phyloP scores from a whole-genome alignment of 2,888 invertebrate genomes.

The Cerceris rybyensis region DNA sequence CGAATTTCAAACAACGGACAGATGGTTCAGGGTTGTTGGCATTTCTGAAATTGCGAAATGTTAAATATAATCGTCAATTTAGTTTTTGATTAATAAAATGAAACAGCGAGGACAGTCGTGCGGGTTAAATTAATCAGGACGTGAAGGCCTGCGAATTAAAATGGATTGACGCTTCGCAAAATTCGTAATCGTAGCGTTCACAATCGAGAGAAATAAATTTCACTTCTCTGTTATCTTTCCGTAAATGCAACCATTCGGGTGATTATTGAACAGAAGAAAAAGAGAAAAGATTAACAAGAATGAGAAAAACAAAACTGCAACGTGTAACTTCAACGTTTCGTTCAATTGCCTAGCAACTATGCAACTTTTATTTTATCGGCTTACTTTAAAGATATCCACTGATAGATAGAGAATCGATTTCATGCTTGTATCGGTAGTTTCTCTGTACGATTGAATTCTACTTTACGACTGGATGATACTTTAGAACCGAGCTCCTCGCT shows the following conservation, averaged over 20 bases:
- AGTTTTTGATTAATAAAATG: conserved; percentile 25
- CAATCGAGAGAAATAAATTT: conserved; percentile 7
- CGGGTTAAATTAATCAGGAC: conserved; percentile 26
- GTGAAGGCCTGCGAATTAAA: conserved; percentile 27
- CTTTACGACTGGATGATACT: conserved; percentile 16
- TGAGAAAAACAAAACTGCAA: background rate
- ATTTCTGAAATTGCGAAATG: background rate
- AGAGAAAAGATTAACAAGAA: no score
- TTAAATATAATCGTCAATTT: conserved; percentile 21
- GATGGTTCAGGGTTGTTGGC: background rate
- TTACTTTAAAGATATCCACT: conserved; percentile 3
- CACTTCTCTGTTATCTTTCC: conserved; percentile 8
- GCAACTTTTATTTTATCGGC: conserved; percentile 6
- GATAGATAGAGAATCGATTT: conserved; percentile 20
- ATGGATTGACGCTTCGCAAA: conserved; percentile 36
- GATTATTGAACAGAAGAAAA: background rate
- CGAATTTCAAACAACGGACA: no score
- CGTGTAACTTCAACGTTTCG: background rate
- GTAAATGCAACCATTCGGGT: background rate
- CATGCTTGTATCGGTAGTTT: conserved; percentile 7
- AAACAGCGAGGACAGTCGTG: background rate
- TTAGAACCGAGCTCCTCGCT: background rate
- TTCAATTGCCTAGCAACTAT: conserved; percentile 12
- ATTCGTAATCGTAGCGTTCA: background rate
- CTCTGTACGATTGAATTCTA: background rate